Conservation (phyloP, 2,113 vertebrate species). For the Indicator maculatus region DNA sequence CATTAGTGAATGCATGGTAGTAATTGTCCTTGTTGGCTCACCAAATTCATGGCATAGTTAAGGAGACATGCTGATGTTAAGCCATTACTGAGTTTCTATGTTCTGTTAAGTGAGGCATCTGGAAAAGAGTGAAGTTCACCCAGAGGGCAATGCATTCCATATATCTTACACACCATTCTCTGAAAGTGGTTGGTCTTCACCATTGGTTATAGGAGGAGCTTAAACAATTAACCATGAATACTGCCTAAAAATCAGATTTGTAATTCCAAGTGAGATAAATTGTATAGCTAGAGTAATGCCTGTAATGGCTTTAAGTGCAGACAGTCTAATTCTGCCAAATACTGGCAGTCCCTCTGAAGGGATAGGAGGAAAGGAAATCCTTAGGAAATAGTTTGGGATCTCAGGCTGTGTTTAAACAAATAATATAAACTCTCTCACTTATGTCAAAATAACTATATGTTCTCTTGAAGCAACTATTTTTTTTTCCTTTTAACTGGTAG, state of each 20-base stretch:
- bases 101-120: neutral
- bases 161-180: neutral
- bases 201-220: neutral
- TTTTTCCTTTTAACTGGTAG: neutral
- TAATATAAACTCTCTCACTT: neutral
- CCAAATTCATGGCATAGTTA: neutral
- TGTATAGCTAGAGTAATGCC: neutral
- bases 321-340: neutral
- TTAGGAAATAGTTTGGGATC: neutral
- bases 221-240: neutral
- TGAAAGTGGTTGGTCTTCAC: neutral
- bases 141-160: neutral
- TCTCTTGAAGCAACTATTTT: neutral
- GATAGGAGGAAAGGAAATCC: neutral
- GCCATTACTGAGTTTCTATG: neutral
- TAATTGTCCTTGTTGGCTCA: neutral
- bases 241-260: neutral
- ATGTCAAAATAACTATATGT: neutral
- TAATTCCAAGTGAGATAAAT: neutral
- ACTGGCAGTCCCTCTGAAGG: neutral
- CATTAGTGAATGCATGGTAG: neutral
- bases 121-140: neutral
- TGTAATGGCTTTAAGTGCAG: neutral
- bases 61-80: neutral
- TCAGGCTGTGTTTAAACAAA: slow-evolving; percentile 3